phyloP scores from a whole-genome alignment of 1,140 invertebrate species.

The Panagrolaimus sp. region DNA sequence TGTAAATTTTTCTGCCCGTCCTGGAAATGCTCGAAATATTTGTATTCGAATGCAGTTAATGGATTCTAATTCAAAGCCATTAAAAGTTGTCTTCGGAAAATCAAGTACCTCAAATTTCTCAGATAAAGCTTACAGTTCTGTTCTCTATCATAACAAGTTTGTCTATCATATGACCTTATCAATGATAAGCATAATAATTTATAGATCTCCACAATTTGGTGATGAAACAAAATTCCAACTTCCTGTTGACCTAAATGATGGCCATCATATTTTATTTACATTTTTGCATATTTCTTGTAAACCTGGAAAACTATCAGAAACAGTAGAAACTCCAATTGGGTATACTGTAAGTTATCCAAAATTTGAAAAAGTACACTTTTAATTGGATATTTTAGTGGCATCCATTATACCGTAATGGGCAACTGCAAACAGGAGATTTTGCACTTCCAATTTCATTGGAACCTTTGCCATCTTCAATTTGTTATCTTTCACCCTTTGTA shows the following conservation, averaged over 20 bases:
- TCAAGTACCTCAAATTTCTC: constrained; percentile 84
- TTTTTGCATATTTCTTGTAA: constrained; percentile 95
- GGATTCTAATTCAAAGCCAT: constrained; percentile 57
- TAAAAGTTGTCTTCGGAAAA: constrained; percentile 78
- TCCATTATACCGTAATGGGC: constrained; percentile 76
- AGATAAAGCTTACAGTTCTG: constrained; percentile 65
- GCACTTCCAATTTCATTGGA: constrained; percentile 84
- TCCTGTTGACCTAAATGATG: constrained; percentile 76
- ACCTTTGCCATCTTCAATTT: constrained; percentile 72
- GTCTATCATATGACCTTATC: too few species aligned
- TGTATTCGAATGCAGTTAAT: constrained; percentile 80
- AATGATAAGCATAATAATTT: too few species aligned
- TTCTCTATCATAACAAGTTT: constrained; percentile 42
- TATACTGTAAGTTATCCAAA: constrained; percentile 66
- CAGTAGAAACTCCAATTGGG: constrained; percentile 81
- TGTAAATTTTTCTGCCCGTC: constrained; percentile 72
- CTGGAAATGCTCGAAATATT: constrained; percentile 72
- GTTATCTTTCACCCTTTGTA: constrained; percentile 63
- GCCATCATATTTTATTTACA: constrained; percentile 83
- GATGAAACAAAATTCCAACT: constrained; percentile 89
- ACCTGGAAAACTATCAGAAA: constrained; percentile 68
- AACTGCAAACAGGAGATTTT: constrained; percentile 79
- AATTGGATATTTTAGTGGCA: constrained; percentile 68
- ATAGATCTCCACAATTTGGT: constrained; percentile 75
- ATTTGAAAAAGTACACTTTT: too few species aligned